Conservation (phyloP, 2,113 vertebrate species). For the Ptilorrhoa leucosticta region DNA sequence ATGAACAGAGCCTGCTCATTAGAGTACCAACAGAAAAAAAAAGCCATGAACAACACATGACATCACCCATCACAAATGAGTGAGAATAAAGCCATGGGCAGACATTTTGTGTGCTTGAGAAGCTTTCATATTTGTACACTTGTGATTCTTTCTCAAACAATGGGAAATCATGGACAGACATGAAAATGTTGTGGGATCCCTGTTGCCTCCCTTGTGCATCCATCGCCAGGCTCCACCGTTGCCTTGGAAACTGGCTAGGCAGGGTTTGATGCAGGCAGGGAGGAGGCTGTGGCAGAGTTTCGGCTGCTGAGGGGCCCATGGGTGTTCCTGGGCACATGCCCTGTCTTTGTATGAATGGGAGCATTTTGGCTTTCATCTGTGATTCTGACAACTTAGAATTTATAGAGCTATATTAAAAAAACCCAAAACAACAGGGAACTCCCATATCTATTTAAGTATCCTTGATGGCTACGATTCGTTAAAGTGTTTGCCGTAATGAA, state of each 20-base stretch:
- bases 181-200: neutral
- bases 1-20: neutral
- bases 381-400: neutral
- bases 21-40: neutral
- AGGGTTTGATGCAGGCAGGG: neutral
- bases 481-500: neutral
- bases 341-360: neutral
- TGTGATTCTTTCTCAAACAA: neutral
- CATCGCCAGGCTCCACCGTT: neutral
- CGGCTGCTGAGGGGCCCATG: accelerated
- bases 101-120: neutral
- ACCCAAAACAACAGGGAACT: neutral
- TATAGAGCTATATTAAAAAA: neutral
- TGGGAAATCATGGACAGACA: neutral
- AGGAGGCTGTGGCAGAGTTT: neutral
- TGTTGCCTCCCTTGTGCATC: neutral
- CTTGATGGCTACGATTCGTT: neutral
- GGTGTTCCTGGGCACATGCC: neutral
- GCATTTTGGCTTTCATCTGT: neutral
- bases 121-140: neutral
- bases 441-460: neutral
- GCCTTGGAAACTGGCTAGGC: constrained; percentile 43
- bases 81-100: neutral
- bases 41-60: neutral
- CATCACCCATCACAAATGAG: neutral